Conservation (phyloP, 2,797 vertebrate genomes). For the Bucorvus abyssinicus region DNA sequence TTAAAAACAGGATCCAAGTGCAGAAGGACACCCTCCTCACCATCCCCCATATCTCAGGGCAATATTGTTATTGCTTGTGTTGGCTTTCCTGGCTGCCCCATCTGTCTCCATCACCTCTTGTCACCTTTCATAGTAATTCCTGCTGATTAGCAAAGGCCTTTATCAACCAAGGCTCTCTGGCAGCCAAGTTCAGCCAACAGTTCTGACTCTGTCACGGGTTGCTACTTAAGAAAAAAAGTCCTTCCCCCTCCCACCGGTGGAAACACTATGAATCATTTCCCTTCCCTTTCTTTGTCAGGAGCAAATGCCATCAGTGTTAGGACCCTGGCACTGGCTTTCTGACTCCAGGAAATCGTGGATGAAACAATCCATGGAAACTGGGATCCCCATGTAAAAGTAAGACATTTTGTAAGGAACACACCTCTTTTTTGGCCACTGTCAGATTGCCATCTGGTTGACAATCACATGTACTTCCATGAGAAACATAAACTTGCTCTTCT, state of each 20-base stretch:
- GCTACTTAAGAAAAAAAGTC: not conserved
- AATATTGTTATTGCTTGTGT: not conserved
- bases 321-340: conserved; percentile 5
- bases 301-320: conserved; percentile 33
- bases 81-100: conserved; percentile 29
- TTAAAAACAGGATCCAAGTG: conserved; percentile 38
- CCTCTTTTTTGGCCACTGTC: not conserved
- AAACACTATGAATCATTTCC: conserved; percentile 60
- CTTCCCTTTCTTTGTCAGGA: conserved; percentile 55
- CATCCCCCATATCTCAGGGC: not conserved
- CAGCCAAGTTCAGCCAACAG: conserved; percentile 27
- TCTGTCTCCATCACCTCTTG: conserved; percentile 49
- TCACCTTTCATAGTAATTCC: conserved; percentile 52
- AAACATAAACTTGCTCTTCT: not conserved
- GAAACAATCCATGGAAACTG: conserved; percentile 58
- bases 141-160: conserved; percentile 45
- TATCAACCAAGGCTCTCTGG: conserved; percentile 23
- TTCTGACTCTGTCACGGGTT: conserved; percentile 11
- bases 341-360: conserved; percentile 37
- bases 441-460: not conserved
- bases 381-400: conserved; percentile 5
- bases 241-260: not conserved
- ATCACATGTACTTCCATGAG: not conserved
- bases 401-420: not conserved
- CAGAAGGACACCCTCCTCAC: not conserved